phyloP scores from a whole-genome alignment of 2,888 invertebrate species.

The Choreutis nemorana region DNA sequence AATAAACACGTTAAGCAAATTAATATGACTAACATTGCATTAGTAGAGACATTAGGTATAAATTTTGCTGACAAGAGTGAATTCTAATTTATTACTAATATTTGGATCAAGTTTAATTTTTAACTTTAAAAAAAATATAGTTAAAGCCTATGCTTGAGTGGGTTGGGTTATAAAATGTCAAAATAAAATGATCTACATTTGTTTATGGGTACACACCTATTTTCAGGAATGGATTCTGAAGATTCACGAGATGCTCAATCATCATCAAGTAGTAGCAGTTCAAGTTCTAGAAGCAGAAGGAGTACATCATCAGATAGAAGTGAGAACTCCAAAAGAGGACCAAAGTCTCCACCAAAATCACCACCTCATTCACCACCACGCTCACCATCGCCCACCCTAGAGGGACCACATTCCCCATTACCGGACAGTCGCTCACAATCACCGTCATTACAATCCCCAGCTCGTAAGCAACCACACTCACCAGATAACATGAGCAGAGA shows the following conservation, averaged over 20 bases:
- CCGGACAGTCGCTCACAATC: constrained; percentile 24
- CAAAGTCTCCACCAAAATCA: constrained; percentile 35
- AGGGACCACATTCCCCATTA: constrained; percentile 35
- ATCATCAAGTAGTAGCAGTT: constrained; percentile 58
- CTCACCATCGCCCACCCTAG: constrained; percentile 14
- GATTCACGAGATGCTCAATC: constrained; percentile 65
- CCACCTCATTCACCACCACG: constrained; percentile 15
- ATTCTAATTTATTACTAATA: too few relatives aligned
- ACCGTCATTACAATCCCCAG: constrained; percentile 20
- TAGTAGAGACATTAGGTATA: too few relatives aligned
- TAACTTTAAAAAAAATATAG: too few relatives aligned
- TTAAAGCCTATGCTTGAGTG: constrained; percentile 18
- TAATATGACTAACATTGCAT: too few relatives aligned
- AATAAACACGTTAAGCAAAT: too few relatives aligned
- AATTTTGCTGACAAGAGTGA: too few relatives aligned
- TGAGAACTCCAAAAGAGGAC: constrained; percentile 41
- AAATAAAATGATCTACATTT: too few relatives aligned
- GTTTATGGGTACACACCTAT: too few relatives aligned
- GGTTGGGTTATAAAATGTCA: constrained; percentile 15
- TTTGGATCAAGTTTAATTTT: too few relatives aligned
- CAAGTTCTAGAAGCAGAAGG: constrained; percentile 48
- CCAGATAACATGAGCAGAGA: constrained; percentile 49
- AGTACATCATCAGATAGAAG: constrained; percentile 49
- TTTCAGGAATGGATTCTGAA: constrained; percentile 69
- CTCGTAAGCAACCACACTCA: constrained; percentile 25